A percentile compares a stretch with the other conserved stretches of the same genome.
Conservation (phyloP, 2,113 vertebrate species). For the Sus scrofa region T2T-Sscrofa CM000819.6:77058001-77058500, state of each 20-base stretch:
- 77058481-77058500: constrained; percentile 60
- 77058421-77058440: constrained; percentile 56
- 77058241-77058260: constrained; percentile 69
- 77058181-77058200: constrained; percentile 46
- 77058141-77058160: constrained; percentile 53
- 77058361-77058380: constrained; percentile 66
- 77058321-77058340: constrained; percentile 66
- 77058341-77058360: constrained; percentile 64
- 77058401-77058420: constrained; percentile 49
- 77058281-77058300: constrained; percentile 57
- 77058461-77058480: constrained; percentile 67
- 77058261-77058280: constrained; percentile 68
- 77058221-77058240: constrained; percentile 75
- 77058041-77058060: constrained; percentile 32
- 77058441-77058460: constrained; percentile 40
- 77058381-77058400: constrained; percentile 69
- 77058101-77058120: constrained; percentile 61
- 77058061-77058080: constrained; percentile 54
- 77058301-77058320: constrained; percentile 66
- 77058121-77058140: constrained; percentile 51
- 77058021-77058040: constrained; percentile 70
- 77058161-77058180: constrained; percentile 68
- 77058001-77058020: constrained; percentile 41
- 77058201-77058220: constrained; percentile 59
- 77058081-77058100: constrained; percentile 68